Evolutionary conservation across 1,140 invertebrate species (phyloP).

Genomic region (Tyrophagus putrescentiae): DNA sequence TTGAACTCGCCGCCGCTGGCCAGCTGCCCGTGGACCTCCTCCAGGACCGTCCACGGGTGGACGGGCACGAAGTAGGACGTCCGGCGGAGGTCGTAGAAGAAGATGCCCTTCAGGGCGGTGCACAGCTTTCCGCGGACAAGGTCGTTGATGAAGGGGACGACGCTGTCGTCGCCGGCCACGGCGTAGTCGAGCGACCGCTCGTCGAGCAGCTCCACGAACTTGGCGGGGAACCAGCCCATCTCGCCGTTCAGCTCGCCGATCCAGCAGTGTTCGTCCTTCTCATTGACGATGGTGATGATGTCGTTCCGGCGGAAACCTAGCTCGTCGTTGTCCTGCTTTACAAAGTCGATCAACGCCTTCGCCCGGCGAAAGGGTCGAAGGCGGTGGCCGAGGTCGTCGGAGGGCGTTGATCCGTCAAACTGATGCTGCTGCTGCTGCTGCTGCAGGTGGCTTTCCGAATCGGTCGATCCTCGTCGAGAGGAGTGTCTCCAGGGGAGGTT

Average conservation of each 20-base stretch:
- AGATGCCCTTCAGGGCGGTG: conserved; percentile 79
- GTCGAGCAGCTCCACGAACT: conserved; percentile 91
- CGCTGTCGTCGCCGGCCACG: conserved; percentile 87
- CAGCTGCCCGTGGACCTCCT: conserved; percentile 41
- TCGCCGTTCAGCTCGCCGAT: conserved; percentile 94
- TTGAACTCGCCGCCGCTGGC: conserved; percentile 88
- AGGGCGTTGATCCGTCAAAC: no score
- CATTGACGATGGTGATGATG: conserved; percentile 91
- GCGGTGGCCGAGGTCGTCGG: conserved; percentile 20
- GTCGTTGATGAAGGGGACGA: conserved; percentile 89
- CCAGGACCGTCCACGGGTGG: conserved; percentile 98
- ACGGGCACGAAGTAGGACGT: conserved; percentile 58
- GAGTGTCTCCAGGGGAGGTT: no score
- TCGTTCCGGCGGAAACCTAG: conserved; percentile 95
- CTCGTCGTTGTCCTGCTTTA: conserved; percentile 94
- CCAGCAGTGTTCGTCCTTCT: conserved; percentile 99
- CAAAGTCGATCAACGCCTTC: conserved; percentile 92
- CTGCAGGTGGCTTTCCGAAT: background rate
- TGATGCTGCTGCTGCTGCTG: no score
- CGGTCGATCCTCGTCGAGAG: background rate
- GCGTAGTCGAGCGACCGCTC: conserved; percentile 87
- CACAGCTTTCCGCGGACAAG: conserved; percentile 79
- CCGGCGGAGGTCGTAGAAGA: conserved; percentile 88
- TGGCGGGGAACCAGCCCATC: conserved; percentile 96
- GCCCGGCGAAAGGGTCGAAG: conserved; percentile 58